A percentile compares a stretch with the other conserved stretches of the same genome.
Evolutionary conservation across 2,888 invertebrate species (phyloP).

Genomic region (Pandemis corylana): DNA sequence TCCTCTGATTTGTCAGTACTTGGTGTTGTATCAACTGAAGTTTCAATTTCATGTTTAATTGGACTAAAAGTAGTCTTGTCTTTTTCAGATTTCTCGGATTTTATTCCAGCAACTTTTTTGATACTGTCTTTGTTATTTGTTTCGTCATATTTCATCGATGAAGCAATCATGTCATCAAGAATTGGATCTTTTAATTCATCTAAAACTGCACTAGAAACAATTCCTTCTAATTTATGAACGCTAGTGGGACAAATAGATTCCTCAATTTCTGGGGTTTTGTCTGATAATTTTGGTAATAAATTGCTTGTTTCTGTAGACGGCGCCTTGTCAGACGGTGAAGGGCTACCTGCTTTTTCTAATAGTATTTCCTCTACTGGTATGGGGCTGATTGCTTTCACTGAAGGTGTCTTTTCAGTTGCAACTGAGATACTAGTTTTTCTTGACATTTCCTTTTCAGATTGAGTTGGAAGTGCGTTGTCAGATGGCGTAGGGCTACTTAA

Average conservation of each 20-base stretch:
- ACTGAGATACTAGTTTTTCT: background rate
- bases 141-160: background rate
- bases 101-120: background rate
- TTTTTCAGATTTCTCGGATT: background rate
- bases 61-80: slow-evolving; percentile 10
- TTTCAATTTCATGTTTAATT: slow-evolving; percentile 20
- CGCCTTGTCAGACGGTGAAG: background rate
- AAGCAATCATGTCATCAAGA: background rate
- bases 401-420: slow-evolving; percentile 7
- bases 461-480: slow-evolving; percentile 22
- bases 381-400: slow-evolving; percentile 36
- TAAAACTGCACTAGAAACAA: slow-evolving; percentile 21
- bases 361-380: slow-evolving; percentile 23
- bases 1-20: slow-evolving; percentile 36
- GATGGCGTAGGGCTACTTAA: slow-evolving; percentile 32
- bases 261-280: slow-evolving; percentile 10
- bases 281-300: background rate
- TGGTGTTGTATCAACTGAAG: slow-evolving; percentile 32
- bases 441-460: slow-evolving; percentile 32
- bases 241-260: background rate
- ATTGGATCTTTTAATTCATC: slow-evolving; percentile 5
- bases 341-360: slow-evolving; percentile 22
- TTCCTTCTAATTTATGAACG: slow-evolving; percentile 15
- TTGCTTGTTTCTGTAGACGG: background rate
- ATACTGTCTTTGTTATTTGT: background rate